Evolutionary conservation across 2,888 invertebrate species (phyloP), one percentile per base, ranked within the genome.

Genomic region (Hirtodrosophila histrioides): DNA sequence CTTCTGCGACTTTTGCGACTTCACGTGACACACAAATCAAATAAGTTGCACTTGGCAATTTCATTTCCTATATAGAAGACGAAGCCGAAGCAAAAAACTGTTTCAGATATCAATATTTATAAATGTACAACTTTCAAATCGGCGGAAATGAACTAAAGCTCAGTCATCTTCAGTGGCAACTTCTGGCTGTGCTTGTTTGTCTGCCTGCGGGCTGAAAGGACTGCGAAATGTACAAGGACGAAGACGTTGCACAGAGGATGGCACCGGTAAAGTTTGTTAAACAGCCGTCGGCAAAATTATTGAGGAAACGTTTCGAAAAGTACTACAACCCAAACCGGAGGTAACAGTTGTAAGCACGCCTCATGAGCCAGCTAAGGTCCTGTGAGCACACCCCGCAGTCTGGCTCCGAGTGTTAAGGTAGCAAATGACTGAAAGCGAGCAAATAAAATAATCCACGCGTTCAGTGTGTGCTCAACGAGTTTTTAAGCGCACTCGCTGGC

Each of bases 231-330:
- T 37, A 35, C 46, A 62, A 41, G 57, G 27, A 48, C n/a, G 23
- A 23, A 45, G 29, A 40, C 23, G 39, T 35, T 36, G 58, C 44
- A 50, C 12, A 24, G 65, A 46, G 29, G 33, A 49, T 39, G 73
- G 48, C 45, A 57, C 57, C 69, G 74, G 49, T 49, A 66, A 72
- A 74, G 57, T 80, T 80, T 74, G 50, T 69, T 73, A 55, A 70
- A 66, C 68, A 69, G 84, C 79, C 78, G 67, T 37, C 70, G 70
- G 68, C 27, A 46, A 84, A 77, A 77, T 77, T 77, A 80, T 74
- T 66, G 61, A 60, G 68, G 53, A 74, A 71, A 53, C 74, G 63
- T 43, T 67, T 58, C 49, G 53, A 45, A 50, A 69, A 73, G 49
- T 33, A 49, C 49, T 49, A 39, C 23, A 17, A 17, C 53, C 55